Conservation (phyloP, 1,140 invertebrate genomes). For the Phortica variegata region DNA sequence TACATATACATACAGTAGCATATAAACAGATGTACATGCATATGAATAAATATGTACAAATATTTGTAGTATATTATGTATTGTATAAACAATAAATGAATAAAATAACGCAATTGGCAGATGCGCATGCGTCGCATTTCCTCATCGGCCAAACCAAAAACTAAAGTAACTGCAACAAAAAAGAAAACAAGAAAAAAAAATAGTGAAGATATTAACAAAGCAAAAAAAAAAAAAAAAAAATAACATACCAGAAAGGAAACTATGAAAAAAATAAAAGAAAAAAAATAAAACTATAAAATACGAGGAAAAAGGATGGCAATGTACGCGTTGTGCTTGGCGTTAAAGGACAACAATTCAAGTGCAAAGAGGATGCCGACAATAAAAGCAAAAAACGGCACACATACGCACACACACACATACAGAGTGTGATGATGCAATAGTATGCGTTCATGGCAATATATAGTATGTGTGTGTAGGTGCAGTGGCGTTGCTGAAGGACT, state of each 20-base stretch:
- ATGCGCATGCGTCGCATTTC: constrained; percentile 29
- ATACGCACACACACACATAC: constrained; percentile 14
- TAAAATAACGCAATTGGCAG: constrained; percentile 8
- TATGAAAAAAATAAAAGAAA: not conserved
- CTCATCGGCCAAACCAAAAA: constrained; percentile 15
- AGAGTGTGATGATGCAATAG: constrained; percentile 9
- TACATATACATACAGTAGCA: too few species aligned
- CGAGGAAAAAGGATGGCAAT: too few species aligned
- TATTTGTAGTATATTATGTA: not conserved
- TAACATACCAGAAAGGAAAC: constrained; percentile 7
- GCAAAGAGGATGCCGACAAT: constrained; percentile 48
- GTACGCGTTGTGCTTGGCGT: constrained; percentile 16
- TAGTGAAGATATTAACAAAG: not conserved
- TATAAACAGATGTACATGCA: not conserved
- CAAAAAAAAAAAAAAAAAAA: constrained; percentile 5
- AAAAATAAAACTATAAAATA: constrained; percentile 8
- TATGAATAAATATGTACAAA: not conserved
- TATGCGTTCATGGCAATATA: too few species aligned
- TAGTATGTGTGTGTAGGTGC: too few species aligned
- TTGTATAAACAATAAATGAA: constrained; percentile 11
- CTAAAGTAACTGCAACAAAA: too few species aligned
- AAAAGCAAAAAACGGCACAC: constrained; percentile 3
- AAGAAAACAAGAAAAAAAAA: not conserved
- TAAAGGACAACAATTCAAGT: constrained; percentile 55
- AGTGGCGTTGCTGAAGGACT: too few species aligned